Percentiles rank a stretch among this genome's conserved stretches.
Evolutionary conservation across 2,113 vertebrate genomes (phyloP).

Genomic region (Pelmatolapia mariae): DNA sequence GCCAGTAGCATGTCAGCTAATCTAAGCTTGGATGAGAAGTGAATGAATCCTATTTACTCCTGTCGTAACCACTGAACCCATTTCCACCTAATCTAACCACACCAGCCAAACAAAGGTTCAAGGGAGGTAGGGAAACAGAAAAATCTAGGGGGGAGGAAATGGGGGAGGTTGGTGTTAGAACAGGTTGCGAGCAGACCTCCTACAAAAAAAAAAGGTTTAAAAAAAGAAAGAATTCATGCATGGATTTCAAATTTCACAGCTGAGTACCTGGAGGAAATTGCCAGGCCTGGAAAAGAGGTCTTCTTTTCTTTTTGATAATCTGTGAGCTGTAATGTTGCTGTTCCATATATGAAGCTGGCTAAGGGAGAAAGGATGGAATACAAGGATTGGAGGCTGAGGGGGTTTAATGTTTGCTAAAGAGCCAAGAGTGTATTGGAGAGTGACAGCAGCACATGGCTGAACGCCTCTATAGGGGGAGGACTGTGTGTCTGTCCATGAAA

Average conservation of each 20-base stretch:
- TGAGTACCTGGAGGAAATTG: conserved; percentile 74
- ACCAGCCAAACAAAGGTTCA: conserved; percentile 54
- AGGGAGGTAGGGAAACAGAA: neutral
- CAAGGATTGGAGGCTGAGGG: conserved; percentile 11
- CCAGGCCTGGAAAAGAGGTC: conserved; percentile 27
- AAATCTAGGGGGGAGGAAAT: neutral
- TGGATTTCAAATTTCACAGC: conserved; percentile 81
- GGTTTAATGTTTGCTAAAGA: conserved; percentile 54
- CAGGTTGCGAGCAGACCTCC: conserved; percentile 20
- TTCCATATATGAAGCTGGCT: conserved; percentile 31
- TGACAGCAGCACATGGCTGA: conserved; percentile 64
- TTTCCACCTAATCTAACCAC: conserved; percentile 65
- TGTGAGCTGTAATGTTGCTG: conserved; percentile 52
- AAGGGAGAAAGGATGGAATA: neutral
- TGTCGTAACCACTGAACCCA: conserved; percentile 63
- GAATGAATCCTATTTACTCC: conserved; percentile 73
- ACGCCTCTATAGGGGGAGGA: conserved; percentile 20
- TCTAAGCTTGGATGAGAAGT: conserved; percentile 40
- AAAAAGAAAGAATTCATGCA: conserved; percentile 58
- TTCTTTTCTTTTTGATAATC: conserved; percentile 67
- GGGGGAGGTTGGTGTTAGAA: neutral
- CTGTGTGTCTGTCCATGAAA: conserved; percentile 44
- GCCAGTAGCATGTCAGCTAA: conserved; percentile 32
- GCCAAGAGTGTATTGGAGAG: conserved; percentile 39
- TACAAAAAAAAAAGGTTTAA: neutral